Conservation (phyloP, 2,888 invertebrate species). For the Eupelmus urozonus region DNA sequence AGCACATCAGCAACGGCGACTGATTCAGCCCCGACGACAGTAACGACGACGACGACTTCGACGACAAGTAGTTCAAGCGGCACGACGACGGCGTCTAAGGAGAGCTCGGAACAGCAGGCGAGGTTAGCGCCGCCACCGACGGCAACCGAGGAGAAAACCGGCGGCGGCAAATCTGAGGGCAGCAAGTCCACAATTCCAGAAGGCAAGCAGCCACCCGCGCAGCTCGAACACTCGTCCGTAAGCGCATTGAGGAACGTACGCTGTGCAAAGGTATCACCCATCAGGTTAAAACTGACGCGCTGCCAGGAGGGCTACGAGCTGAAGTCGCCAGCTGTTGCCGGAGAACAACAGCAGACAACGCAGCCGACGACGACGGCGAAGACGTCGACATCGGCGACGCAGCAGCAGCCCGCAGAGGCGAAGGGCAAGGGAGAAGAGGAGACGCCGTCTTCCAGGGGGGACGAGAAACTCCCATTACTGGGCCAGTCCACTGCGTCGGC, state of each 20-base stretch:
- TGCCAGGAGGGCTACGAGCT: conserved; percentile 86
- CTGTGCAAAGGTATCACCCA: conserved; percentile 86
- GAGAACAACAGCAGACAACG: neutral
- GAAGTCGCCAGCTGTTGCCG: conserved; percentile 70
- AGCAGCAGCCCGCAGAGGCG: conserved; percentile 59
- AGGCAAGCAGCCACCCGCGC: conserved; percentile 50
- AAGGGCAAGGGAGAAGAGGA: conserved; percentile 60
- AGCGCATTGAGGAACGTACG: conserved; percentile 80
- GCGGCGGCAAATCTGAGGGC: conserved; percentile 27
- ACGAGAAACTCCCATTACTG: conserved; percentile 56
- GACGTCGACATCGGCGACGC: neutral
- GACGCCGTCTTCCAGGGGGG: conserved; percentile 60
- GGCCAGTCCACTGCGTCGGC: conserved; percentile 51
- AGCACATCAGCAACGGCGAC: neutral
- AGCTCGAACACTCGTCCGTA: conserved; percentile 66
- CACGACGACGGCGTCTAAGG: neutral
- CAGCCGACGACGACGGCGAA: neutral
- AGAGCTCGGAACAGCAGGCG: conserved; percentile 15
- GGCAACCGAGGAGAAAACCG: neutral
- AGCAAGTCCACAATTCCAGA: conserved; percentile 51
- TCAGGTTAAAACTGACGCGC: conserved; percentile 90
- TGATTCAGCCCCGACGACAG: neutral
- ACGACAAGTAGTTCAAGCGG: neutral
- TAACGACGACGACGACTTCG: neutral
- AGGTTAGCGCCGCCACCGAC: conserved; percentile 15